Evolutionary conservation across 2,888 invertebrate genomes (phyloP).

Genomic region (Schizotus pectinicornis): DNA sequence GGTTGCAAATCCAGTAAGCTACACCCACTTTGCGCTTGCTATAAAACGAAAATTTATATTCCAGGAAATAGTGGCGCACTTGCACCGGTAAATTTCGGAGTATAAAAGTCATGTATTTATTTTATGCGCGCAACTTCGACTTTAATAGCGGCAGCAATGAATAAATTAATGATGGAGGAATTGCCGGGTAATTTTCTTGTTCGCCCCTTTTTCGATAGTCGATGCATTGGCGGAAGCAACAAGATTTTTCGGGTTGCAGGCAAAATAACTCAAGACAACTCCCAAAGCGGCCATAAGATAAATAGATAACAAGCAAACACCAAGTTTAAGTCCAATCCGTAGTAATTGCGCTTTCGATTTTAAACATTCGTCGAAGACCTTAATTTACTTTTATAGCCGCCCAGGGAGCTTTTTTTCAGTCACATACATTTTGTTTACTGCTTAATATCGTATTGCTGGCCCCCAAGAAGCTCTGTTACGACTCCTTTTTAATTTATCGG

Average conservation of each 20-base stretch:
- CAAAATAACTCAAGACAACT: constrained; percentile 41
- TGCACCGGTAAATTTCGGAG: too few species aligned
- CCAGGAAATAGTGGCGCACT: too few species aligned
- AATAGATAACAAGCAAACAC: constrained; percentile 50
- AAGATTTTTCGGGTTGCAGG: constrained; percentile 14
- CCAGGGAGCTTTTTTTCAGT: constrained; percentile 42
- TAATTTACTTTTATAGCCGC: constrained; percentile 50
- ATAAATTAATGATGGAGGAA: too few species aligned
- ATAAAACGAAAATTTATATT: too few species aligned
- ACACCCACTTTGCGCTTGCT: too few species aligned
- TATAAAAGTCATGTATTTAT: too few species aligned
- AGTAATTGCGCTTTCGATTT: constrained; percentile 51
- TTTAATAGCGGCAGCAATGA: too few species aligned
- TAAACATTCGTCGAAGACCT: constrained; percentile 46
- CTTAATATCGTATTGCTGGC: constrained; percentile 22
- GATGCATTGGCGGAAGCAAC: too few species aligned
- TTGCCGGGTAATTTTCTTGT: too few species aligned
- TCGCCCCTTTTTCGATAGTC: too few species aligned
- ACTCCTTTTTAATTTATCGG: constrained; percentile 15
- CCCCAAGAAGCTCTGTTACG: constrained; percentile 9
- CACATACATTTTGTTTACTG: constrained; percentile 29
- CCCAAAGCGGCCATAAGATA: constrained; percentile 48
- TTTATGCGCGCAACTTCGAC: too few species aligned
- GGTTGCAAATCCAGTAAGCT: too few species aligned
- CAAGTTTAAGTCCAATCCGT: constrained; percentile 40